Conservation (phyloP, 1,140 invertebrate genomes). For the Thaumetopoea pityocampa region DNA sequence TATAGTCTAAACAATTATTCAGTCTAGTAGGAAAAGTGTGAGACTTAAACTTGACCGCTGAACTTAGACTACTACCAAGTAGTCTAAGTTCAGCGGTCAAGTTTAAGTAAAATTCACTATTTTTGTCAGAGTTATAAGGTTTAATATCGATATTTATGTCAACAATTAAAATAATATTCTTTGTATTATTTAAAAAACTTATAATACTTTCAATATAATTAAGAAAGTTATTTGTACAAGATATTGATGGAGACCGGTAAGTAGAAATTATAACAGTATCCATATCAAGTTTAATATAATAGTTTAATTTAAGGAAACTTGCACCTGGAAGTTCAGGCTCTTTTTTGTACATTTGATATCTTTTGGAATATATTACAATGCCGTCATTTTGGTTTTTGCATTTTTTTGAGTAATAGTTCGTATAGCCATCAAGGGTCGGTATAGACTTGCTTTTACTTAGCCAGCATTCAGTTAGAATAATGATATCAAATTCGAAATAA, state of each 20-base stretch:
- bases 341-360: not conserved
- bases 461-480: constrained; percentile 2
- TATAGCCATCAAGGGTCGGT: not conserved
- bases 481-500: not conserved
- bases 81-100: not conserved
- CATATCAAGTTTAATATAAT: no score
- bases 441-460: not conserved
- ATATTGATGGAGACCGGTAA: not conserved
- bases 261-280: not conserved
- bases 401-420: not conserved
- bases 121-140: not conserved
- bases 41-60: no score
- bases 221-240: not conserved
- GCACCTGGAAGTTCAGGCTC: not conserved
- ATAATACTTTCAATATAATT: not conserved
- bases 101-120: not conserved
- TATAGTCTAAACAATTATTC: not conserved
- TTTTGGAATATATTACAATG: not conserved
- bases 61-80: no score
- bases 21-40: constrained; percentile 1
- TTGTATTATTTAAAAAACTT: not conserved
- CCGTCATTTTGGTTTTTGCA: not conserved
- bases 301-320: not conserved
- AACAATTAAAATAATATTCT: not conserved
- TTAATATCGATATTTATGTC: constrained; percentile 4